These are phyloP conservation scores for Cerastis leucographa DNA, from an alignment of 2,888 invertebrate species.

Conservation along the genomic window DNA sequence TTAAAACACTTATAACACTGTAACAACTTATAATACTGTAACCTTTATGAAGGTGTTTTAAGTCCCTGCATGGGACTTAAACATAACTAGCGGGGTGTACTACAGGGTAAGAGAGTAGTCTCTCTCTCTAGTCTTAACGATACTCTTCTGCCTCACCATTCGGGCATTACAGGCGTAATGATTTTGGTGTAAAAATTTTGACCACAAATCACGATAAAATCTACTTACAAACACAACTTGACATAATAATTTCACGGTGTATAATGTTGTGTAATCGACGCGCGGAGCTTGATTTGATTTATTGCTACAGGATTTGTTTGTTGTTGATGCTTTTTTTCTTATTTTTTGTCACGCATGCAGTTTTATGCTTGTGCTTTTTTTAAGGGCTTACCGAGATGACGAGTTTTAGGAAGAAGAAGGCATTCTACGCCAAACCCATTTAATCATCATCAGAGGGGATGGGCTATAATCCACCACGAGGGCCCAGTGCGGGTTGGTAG, in stretches of 20 bases:
- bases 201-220: slow-evolving; percentile 7
- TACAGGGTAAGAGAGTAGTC: background rate
- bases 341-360: background rate
- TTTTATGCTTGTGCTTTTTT: background rate
- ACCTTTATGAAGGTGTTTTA: too few relatives aligned
- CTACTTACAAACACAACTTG: slow-evolving; percentile 8
- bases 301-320: slow-evolving; percentile 32
- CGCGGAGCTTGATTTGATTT: slow-evolving; percentile 52
- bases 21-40: too few relatives aligned
- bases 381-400: background rate
- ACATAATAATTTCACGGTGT: slow-evolving; percentile 34
- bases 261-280: slow-evolving; percentile 46
- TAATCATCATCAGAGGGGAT: too few relatives aligned
- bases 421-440: background rate
- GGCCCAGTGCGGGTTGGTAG: too few relatives aligned
- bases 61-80: too few relatives aligned
- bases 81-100: background rate
- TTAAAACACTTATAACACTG: too few relatives aligned
- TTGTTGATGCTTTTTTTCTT: slow-evolving; percentile 2
- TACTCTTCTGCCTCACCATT: background rate
- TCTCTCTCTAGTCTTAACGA: background rate
- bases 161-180: background rate
- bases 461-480: too few relatives aligned
- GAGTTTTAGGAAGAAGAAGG: too few relatives aligned
- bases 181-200: background rate